Conservation (phyloP, 2,888 invertebrate genomes). For the Tiliacea citrago region DNA sequence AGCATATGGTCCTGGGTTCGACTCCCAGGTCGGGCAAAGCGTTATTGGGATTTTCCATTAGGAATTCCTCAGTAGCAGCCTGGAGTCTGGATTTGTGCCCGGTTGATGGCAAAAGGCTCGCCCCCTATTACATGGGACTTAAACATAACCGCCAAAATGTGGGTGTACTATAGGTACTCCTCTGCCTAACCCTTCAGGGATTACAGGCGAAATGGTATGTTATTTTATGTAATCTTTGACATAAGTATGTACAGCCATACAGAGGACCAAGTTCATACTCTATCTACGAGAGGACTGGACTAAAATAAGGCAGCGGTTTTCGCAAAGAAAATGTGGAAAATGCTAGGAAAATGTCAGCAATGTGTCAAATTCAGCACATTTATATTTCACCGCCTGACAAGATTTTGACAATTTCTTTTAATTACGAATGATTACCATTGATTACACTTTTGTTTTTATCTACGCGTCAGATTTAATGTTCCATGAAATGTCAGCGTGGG, state of each 20-base stretch:
- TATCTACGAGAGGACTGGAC: not conserved
- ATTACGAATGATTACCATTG: slow-evolving; percentile 42
- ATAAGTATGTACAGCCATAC: not conserved
- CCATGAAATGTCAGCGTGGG: slow-evolving; percentile 47
- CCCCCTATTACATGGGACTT: too few species aligned
- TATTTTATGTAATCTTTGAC: not conserved
- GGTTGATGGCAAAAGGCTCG: too few species aligned
- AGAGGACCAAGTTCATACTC: not conserved
- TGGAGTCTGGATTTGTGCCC: too few species aligned
- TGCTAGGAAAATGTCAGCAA: not conserved
- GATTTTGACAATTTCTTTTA: slow-evolving; percentile 22
- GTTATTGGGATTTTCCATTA: too few species aligned
- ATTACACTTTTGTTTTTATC: slow-evolving; percentile 51
- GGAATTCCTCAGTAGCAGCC: too few species aligned
- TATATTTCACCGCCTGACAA: slow-evolving; percentile 13
- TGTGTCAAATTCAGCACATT: not conserved
- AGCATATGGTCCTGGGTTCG: too few species aligned
- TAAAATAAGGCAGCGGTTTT: not conserved
- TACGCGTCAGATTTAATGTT: slow-evolving; percentile 39
- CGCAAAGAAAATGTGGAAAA: not conserved
- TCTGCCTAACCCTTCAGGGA: too few species aligned
- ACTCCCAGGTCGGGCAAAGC: too few species aligned
- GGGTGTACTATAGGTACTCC: too few species aligned
- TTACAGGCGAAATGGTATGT: too few species aligned
- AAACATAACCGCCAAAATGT: too few species aligned